Percentiles rank a stretch among this genome's conserved stretches.
Evolutionary conservation across 2,797 vertebrate species (phyloP).

Genomic region (Syngnathus acus): DNA sequence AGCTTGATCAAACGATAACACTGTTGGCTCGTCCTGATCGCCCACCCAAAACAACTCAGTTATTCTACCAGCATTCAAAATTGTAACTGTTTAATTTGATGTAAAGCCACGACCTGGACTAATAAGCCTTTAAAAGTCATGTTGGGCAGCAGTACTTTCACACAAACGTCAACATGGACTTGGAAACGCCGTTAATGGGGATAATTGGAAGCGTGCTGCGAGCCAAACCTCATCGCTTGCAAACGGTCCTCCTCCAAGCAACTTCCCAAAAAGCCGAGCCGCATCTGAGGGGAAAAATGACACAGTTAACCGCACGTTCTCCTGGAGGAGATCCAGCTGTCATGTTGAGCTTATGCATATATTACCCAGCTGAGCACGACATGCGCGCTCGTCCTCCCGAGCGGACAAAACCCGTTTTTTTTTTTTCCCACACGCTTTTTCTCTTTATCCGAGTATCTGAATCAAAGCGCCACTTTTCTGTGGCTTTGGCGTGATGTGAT

Average conservation of each 20-base stretch:
- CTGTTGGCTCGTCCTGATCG: neutral
- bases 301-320: slow-evolving; percentile 44
- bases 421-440: slow-evolving; percentile 19
- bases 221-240: slow-evolving; percentile 63
- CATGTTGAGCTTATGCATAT: neutral
- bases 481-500: slow-evolving; percentile 45
- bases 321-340: slow-evolving; percentile 7
- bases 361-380: slow-evolving; percentile 17
- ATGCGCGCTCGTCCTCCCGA: neutral
- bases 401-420: neutral
- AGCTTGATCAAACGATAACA: neutral
- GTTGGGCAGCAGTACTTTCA: slow-evolving; percentile 50
- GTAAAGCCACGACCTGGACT: slow-evolving; percentile 40
- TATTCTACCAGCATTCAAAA: neutral
- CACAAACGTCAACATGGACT: slow-evolving; percentile 61
- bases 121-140: slow-evolving; percentile 53
- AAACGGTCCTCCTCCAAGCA: slow-evolving; percentile 59
- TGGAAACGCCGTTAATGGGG: slow-evolving; percentile 64
- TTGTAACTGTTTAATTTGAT: neutral
- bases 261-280: slow-evolving; percentile 60
- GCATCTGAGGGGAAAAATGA: slow-evolving; percentile 47
- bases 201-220: slow-evolving; percentile 65
- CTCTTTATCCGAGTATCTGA: slow-evolving; percentile 1
- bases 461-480: neutral
- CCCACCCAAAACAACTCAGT: neutral